Conservation (phyloP, 2,888 invertebrate species). For the Apamea monoglypha region DNA sequence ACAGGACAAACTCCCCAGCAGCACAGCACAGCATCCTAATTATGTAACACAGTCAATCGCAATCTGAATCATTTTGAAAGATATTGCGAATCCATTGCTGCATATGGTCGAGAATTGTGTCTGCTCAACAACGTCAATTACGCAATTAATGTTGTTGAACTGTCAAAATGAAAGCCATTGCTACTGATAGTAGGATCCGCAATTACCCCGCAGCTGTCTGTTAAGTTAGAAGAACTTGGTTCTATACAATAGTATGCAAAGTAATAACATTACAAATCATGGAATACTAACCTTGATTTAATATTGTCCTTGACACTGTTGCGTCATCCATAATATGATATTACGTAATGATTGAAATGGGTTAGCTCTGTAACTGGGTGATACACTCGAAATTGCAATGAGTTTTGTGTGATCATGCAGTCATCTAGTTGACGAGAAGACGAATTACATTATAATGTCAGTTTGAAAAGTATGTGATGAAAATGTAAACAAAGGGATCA, state of each 20-base stretch:
- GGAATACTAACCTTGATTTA: background rate
- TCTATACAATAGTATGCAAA: background rate
- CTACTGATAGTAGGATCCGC: no score
- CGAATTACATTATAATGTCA: background rate
- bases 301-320: constrained; percentile 32
- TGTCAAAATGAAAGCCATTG: no score
- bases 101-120: no score
- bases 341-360: constrained; percentile 19
- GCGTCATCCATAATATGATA: constrained; percentile 19
- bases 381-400: background rate
- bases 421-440: background rate
- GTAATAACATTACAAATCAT: background rate
- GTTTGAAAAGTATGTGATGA: no score
- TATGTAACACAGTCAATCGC: no score
- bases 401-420: background rate
- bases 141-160: no score
- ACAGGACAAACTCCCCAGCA: background rate
- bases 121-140: no score
- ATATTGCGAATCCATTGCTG: no score
- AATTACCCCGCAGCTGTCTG: background rate
- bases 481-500: background rate
- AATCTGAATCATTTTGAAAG: no score
- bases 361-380: background rate
- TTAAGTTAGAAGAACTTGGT: background rate
- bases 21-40: no score